A percentile compares a stretch with the other conserved stretches of the same genome.
phyloP scores from a whole-genome alignment of 64 coral and sea anemone species.

The Hydrozoanthus tunicans region DNA sequence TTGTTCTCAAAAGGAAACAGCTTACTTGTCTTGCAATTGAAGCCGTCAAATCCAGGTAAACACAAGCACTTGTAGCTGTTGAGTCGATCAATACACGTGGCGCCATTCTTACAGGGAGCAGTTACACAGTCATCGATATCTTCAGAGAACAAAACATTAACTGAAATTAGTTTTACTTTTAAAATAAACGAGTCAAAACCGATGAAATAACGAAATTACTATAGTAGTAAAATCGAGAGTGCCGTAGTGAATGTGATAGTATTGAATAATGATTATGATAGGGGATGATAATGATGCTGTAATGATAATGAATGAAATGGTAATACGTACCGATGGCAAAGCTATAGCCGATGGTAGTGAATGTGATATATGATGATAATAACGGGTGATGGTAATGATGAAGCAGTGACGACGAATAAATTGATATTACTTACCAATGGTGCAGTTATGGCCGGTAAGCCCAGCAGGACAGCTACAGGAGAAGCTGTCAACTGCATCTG shows the following conservation, averaged over 20 bases:
- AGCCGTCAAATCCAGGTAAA: background rate
- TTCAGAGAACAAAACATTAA: background rate
- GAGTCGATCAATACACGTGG: conserved; percentile 25
- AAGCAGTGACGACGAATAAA: background rate
- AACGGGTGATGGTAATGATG: too few relatives aligned
- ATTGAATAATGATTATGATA: too few relatives aligned
- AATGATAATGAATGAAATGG: background rate
- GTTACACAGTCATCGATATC: conserved; percentile 37
- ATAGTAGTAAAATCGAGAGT: too few relatives aligned
- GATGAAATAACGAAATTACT: too few relatives aligned
- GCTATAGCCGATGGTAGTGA: too few relatives aligned
- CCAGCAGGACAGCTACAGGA: too few relatives aligned
- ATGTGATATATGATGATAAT: too few relatives aligned
- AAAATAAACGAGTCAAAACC: too few relatives aligned
- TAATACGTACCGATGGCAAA: background rate
- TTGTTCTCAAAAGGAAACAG: background rate
- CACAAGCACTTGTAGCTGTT: conserved; percentile 39
- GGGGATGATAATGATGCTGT: too few relatives aligned
- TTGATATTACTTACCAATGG: background rate
- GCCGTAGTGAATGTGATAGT: too few relatives aligned
- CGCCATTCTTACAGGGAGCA: conserved; percentile 36
- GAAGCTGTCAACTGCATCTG: too few relatives aligned
- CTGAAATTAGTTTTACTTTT: too few relatives aligned
- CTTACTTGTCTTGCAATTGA: conserved; percentile 2
- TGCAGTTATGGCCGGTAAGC: background rate